These are phyloP conservation scores for Rambutsinella grinnellia DNA, from an alignment of 2,888 invertebrate species.

Conservation along the genomic window DNA sequence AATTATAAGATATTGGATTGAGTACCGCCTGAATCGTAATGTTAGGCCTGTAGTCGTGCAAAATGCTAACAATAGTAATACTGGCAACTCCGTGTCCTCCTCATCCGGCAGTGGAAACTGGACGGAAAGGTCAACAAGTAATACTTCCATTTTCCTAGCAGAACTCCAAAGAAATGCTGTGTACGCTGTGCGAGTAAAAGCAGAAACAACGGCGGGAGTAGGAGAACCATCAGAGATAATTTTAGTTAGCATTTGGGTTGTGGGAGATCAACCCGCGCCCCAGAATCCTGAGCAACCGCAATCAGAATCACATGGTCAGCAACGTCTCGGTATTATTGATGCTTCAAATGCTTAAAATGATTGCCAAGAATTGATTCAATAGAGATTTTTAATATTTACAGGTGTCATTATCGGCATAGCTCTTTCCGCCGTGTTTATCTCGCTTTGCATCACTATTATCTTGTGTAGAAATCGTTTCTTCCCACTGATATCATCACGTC, in stretches of 20 bases:
- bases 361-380: too few species aligned
- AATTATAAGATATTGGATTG: conserved; percentile 60
- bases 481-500: conserved; percentile 53
- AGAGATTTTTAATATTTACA: conserved; percentile 10
- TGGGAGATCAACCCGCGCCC: conserved; percentile 24
- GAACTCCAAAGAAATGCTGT: conserved; percentile 50
- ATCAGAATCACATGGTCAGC: conserved; percentile 32
- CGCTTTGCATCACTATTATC: conserved; percentile 60
- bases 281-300: neutral
- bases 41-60: neutral
- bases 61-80: neutral
- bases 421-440: conserved; percentile 57
- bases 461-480: conserved; percentile 62
- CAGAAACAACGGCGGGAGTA: conserved; percentile 61
- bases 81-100: neutral
- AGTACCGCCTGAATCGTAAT: conserved; percentile 48
- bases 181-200: conserved; percentile 60
- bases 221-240: conserved; percentile 50
- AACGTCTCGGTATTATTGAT: conserved; percentile 37
- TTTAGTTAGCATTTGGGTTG: conserved; percentile 51
- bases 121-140: conserved; percentile 51
- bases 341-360: neutral
- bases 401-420: conserved; percentile 58
- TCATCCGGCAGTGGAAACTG: conserved; percentile 22
- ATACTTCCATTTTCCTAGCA: conserved; percentile 53